Percentiles rank a stretch among this genome's conserved stretches.
These are phyloP conservation scores for Elgaria multicarinata DNA, from an alignment of 2,113 vertebrate genomes.

Conservation along the genomic window DNA sequence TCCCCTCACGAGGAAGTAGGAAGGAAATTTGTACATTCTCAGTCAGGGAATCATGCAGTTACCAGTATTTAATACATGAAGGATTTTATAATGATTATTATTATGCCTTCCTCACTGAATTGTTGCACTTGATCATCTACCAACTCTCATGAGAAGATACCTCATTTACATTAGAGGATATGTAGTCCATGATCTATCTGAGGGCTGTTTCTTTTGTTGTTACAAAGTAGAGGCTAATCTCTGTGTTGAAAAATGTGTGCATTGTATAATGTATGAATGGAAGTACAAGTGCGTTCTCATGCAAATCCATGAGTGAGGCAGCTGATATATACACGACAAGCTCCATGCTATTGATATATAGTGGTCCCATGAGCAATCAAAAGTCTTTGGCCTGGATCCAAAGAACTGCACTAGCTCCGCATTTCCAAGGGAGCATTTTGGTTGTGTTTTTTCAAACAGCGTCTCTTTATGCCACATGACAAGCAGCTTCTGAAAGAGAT, in stretches of 20 bases:
- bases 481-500: too few relatives aligned
- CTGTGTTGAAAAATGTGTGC: background rate
- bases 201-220: background rate
- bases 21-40: background rate
- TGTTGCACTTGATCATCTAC: conserved; percentile 22
- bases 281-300: background rate
- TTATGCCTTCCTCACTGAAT: background rate
- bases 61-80: conserved; percentile 23
- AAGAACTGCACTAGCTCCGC: background rate
- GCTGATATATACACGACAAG: background rate
- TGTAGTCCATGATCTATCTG: background rate
- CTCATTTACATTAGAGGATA: conserved; percentile 14
- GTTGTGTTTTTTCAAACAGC: background rate
- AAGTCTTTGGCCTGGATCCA: background rate
- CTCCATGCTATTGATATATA: background rate
- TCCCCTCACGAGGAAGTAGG: background rate
- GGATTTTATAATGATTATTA: conserved; percentile 2
- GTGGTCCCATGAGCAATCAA: background rate
- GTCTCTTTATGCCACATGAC: background rate
- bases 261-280: background rate
- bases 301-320: too few relatives aligned
- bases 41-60: background rate
- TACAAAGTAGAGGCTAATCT: background rate
- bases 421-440: background rate
- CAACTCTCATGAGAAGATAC: background rate